These are phyloP conservation scores for Amyelois transitella DNA, from an alignment of 1,140 invertebrate genomes.

Conservation along the genomic window DNA sequence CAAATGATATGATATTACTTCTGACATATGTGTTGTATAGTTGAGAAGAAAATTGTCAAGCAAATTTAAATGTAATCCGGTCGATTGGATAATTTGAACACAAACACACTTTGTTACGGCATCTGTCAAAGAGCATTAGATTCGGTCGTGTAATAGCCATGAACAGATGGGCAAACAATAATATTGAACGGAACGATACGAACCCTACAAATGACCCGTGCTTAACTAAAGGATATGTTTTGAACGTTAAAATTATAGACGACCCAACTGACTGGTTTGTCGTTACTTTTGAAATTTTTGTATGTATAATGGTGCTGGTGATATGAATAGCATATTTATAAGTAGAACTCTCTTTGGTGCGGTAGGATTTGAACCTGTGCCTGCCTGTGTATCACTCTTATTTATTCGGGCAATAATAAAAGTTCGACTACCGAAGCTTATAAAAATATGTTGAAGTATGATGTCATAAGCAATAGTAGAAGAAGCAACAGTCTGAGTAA, in stretches of 20 bases:
- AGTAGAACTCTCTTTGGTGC: no score
- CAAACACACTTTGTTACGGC: slow-evolving; percentile 15
- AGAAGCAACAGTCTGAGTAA: no score
- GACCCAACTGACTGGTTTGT: slow-evolving; percentile 6
- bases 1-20: no score
- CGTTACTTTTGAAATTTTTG: no score
- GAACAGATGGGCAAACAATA: slow-evolving; percentile 46
- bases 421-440: no score
- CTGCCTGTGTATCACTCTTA: no score
- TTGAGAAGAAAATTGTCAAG: background rate
- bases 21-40: background rate
- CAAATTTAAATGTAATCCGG: background rate
- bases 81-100: background rate
- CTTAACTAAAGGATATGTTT: slow-evolving; percentile 18
- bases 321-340: no score
- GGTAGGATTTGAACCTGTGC: no score
- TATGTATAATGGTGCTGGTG: no score
- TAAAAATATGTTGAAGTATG: no score
- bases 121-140: slow-evolving; percentile 41
- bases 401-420: no score
- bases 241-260: slow-evolving; percentile 13
- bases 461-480: no score
- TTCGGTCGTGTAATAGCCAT: slow-evolving; percentile 19
- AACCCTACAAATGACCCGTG: slow-evolving; percentile 9
- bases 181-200: slow-evolving; percentile 13